Evolutionary conservation across 37 sponge, comb jelly and placozoan species (phyloP).

Genomic region (Ianthella basta): DNA sequence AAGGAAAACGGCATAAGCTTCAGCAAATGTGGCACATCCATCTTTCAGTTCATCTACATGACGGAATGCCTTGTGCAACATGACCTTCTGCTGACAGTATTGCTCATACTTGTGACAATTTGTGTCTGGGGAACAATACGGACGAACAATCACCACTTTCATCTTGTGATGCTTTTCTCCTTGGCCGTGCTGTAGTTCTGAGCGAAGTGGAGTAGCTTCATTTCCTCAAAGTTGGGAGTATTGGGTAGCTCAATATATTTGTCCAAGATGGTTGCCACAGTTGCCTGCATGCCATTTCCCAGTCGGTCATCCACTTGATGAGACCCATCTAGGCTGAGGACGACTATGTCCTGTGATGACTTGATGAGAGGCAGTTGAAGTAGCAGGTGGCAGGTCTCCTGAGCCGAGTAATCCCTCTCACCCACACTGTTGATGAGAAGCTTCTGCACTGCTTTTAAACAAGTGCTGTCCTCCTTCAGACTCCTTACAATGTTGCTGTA

Average conservation of each 20-base stretch:
- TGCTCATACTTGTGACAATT: slow-evolving; percentile 53
- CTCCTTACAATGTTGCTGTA: slow-evolving; percentile 31
- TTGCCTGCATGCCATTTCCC: background rate
- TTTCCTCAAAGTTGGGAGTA: slow-evolving; percentile 25
- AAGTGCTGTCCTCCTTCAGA: slow-evolving; percentile 15
- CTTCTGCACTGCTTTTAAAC: slow-evolving; percentile 36
- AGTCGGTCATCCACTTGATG: slow-evolving; percentile 14
- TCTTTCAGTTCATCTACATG: slow-evolving; percentile 28
- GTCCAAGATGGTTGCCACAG: slow-evolving; percentile 27
- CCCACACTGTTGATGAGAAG: slow-evolving; percentile 43
- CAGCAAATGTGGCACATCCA: slow-evolving; percentile 20
- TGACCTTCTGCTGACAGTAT: slow-evolving; percentile 60
- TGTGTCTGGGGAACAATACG: slow-evolving; percentile 59
- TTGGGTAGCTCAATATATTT: slow-evolving; percentile 11
- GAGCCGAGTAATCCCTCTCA: slow-evolving; percentile 47
- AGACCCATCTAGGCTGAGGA: slow-evolving; percentile 48
- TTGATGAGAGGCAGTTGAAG: slow-evolving; percentile 42
- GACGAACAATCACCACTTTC: slow-evolving; percentile 35
- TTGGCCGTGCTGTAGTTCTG: slow-evolving; percentile 39
- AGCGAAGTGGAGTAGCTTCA: slow-evolving; percentile 36
- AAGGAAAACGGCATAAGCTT: slow-evolving; percentile 56
- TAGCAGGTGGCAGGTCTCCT: slow-evolving; percentile 58
- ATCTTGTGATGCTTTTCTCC: slow-evolving; percentile 2
- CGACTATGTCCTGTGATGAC: slow-evolving; percentile 34
- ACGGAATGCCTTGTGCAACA: slow-evolving; percentile 55